Conservation (phyloP, 1,140 invertebrate genomes). For the Ganaspis sp. region DNA sequence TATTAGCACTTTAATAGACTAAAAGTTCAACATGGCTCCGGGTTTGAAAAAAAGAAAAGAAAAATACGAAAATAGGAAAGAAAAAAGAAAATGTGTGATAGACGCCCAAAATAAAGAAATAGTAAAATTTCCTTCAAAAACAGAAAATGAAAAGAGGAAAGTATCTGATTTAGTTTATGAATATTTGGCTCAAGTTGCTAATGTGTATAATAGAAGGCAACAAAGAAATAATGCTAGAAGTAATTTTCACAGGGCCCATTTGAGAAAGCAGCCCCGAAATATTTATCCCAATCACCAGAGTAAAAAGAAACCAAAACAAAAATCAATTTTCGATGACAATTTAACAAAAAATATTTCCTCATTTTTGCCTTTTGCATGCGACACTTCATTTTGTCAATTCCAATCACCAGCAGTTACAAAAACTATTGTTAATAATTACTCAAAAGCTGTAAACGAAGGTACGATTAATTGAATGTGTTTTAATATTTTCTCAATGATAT, state of each 20-base stretch:
- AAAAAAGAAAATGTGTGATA: not conserved
- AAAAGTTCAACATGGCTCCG: not conserved
- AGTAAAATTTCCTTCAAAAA: not conserved
- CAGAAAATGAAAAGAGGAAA: slow-evolving; percentile 27
- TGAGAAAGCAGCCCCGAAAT: slow-evolving; percentile 35
- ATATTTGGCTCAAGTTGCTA: slow-evolving; percentile 51
- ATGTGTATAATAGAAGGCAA: slow-evolving; percentile 26
- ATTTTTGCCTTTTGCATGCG: not conserved
- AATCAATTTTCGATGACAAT: not conserved
- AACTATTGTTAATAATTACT: not conserved
- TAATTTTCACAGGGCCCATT: slow-evolving; percentile 51
- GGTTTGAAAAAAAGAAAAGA: not conserved
- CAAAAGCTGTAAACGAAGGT: not conserved
- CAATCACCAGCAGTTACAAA: not conserved
- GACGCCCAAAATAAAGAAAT: not conserved
- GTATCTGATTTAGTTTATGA: slow-evolving; percentile 60
- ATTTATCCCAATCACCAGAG: not conserved
- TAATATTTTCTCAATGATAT: not conserved
- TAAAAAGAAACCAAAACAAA: not conserved
- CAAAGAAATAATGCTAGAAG: slow-evolving; percentile 52
- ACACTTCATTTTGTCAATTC: not conserved
- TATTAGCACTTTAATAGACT: not conserved
- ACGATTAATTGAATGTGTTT: not conserved
- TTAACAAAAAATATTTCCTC: not conserved
- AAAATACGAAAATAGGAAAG: slow-evolving; percentile 1